Evolutionary conservation across 2,797 vertebrate genomes (phyloP), one percentile per base, ranked within the genome.

Genomic region (Phylloscopus collybita): DNA sequence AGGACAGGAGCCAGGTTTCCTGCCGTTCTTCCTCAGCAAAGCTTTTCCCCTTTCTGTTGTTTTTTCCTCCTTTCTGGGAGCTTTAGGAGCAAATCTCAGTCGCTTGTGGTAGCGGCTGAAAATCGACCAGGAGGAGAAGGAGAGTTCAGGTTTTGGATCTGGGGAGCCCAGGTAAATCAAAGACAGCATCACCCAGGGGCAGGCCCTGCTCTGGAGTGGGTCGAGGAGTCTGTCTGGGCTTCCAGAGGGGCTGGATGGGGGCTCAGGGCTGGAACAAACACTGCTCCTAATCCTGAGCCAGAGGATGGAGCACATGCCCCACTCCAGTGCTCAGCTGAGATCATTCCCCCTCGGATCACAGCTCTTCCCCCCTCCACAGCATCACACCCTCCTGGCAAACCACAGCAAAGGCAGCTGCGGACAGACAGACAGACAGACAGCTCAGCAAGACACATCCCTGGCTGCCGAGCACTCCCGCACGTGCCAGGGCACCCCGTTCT

Each of bases 81-180:
- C 7, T 79, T 50, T 51, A 19, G 86, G 62, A 49, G 36, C 65
- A 90, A 93, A 73, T 36, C 49, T 27, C 40, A 18, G 65, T 32
- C 3, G 1, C 4, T 69, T 20, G 7, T 0, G 3, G 44, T 60
- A 70, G 66, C 0, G 0, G 34, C n/a, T 18, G 12, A n/a, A 73
- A 74, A 86, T 5, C 10, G 0, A 20, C 2, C 0, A 44, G 61
- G 59, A 88, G 11, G 15, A 7, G 38, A 82, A 45, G 20, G 40
- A 49, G 6, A 6, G 8, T 3, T 6, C 1, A 2, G n/a, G 25
- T 12, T 80, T 65, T 21, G 38, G 61, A 53, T 13, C 19, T 13
- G 32, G 26, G n/a, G 49, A 13, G 29, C 26, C 2, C 38, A 16
- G 16, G 22, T 13, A 16, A 70, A 57, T 10, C 29, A 4, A 16